Percentiles rank a stretch among this genome's conserved stretches.
Conservation (phyloP, 1,140 invertebrate genomes). For the Cydia amplana region DNA sequence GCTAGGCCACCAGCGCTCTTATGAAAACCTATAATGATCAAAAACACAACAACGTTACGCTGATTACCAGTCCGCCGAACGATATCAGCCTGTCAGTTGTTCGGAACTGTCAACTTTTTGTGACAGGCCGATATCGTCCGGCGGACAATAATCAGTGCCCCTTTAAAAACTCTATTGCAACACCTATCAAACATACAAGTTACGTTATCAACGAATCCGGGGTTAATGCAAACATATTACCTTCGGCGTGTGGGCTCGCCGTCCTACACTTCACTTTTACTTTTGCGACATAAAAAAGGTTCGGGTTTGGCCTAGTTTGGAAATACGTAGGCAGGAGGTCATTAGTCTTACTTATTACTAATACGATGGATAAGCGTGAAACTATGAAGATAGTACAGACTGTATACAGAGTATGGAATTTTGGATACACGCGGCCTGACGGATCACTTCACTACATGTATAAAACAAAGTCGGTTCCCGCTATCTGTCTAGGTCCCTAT, state of each 20-base stretch:
- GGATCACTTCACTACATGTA: too few relatives aligned
- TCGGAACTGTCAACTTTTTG: too few relatives aligned
- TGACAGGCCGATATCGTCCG: too few relatives aligned
- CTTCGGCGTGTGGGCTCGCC: conserved; percentile 6
- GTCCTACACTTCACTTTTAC: conserved; percentile 17
- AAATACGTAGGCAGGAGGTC: not conserved
- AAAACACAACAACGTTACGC: too few relatives aligned
- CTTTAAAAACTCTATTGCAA: not conserved
- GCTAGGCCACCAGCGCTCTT: too few relatives aligned
- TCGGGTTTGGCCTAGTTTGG: conserved; percentile 14
- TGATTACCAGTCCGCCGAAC: too few relatives aligned
- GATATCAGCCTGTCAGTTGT: too few relatives aligned
- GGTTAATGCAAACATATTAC: not conserved
- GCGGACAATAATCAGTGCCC: too few relatives aligned
- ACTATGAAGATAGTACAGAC: not conserved
- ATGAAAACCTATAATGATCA: too few relatives aligned
- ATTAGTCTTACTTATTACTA: conserved; percentile 15
- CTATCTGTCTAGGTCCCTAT: too few relatives aligned
- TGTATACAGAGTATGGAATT: not conserved
- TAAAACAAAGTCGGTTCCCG: too few relatives aligned
- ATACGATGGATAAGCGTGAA: not conserved
- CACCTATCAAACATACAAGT: not conserved
- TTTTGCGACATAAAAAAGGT: conserved; percentile 14
- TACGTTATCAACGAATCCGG: not conserved
- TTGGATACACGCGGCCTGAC: not conserved